These are phyloP conservation scores for Conger conger DNA, from an alignment of 2,113 vertebrate genomes.

Conservation along the genomic window DNA sequence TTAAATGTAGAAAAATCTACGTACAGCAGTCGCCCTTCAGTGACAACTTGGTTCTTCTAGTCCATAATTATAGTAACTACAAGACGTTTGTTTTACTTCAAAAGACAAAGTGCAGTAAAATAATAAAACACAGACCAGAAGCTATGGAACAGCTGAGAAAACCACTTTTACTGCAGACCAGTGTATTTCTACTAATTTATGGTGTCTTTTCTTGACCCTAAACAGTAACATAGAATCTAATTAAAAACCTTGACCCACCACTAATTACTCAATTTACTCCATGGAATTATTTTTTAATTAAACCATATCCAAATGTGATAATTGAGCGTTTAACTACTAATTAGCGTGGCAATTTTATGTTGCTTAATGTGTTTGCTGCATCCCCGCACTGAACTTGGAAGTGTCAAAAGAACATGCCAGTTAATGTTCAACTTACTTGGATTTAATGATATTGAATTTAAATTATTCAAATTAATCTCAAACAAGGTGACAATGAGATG, in stretches of 20 bases:
- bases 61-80: no score
- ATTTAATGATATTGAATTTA: background rate
- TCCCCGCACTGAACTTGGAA: background rate
- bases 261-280: background rate
- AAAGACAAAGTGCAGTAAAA: no score
- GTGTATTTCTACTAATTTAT: background rate
- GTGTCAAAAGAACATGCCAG: no score
- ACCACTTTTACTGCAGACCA: background rate
- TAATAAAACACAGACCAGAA: background rate
- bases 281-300: background rate
- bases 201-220: background rate
- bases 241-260: background rate
- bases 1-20: no score
- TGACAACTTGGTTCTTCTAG: background rate
- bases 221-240: background rate
- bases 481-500: background rate
- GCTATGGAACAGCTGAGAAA: background rate
- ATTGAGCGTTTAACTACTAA: background rate
- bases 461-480: background rate
- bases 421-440: no score
- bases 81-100: no score
- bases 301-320: background rate
- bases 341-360: background rate
- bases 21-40: no score
- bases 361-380: background rate